Evolutionary conservation across 2,113 vertebrate species (phyloP).

Genomic region (Ursus arctos): DNA sequence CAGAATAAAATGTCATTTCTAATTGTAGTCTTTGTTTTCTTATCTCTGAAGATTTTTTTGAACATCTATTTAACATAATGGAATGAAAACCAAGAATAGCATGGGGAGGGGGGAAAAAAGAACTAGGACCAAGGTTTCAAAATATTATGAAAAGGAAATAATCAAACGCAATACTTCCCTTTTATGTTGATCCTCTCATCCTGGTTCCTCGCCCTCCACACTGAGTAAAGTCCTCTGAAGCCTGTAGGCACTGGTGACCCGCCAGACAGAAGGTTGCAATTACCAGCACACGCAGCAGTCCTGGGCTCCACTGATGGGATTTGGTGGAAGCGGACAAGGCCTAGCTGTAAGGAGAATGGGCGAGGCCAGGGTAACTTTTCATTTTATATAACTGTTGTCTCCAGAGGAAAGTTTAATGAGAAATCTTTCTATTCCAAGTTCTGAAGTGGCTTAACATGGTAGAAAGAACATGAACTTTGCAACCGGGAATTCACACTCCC

Average conservation of each 20-base stretch:
- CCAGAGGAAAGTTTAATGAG: not conserved
- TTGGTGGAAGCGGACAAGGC: not conserved
- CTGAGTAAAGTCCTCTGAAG: not conserved
- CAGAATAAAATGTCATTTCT: conserved; percentile 43
- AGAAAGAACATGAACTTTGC: not conserved
- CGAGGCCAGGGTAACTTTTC: not conserved
- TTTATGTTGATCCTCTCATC: conserved; percentile 4
- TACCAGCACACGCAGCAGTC: not conserved
- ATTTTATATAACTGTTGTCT: not conserved
- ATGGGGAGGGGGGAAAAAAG: not conserved
- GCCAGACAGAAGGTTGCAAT: not conserved
- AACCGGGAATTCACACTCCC: not conserved
- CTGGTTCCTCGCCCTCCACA: not conserved
- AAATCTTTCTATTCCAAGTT: not conserved
- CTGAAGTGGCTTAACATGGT: not conserved
- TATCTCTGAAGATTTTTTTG: conserved; percentile 65
- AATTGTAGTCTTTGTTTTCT: conserved; percentile 39
- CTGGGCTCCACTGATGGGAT: not conserved
- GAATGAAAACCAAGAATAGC: conserved; percentile 64
- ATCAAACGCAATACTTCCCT: conserved; percentile 51
- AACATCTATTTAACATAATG: conserved; percentile 48
- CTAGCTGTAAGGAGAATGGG: not conserved
- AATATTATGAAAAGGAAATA: conserved; percentile 77
- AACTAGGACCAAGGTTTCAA: conserved; percentile 63
- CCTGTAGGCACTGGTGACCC: not conserved